Percentiles rank a stretch among this genome's conserved stretches.
phyloP scores from a whole-genome alignment of 2,113 vertebrate species.

The Corythaeola cristata region DNA sequence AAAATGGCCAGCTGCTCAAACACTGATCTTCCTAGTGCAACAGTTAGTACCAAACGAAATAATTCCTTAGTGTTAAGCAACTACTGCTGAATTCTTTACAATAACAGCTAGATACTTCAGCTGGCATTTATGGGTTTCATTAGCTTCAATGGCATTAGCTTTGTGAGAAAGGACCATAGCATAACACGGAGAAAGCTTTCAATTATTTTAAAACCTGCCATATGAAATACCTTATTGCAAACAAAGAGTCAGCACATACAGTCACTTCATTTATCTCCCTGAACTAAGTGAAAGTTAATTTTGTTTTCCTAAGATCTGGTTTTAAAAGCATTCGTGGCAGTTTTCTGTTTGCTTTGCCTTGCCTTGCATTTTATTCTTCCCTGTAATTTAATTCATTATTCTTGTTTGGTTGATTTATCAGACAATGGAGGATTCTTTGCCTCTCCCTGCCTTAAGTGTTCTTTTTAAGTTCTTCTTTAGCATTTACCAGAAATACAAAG shows the following conservation, averaged over 20 bases:
- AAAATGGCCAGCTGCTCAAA: conserved; percentile 23
- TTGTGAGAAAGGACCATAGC: not conserved
- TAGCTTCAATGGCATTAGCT: not conserved
- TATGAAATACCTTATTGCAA: conserved; percentile 21
- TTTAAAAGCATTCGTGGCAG: conserved; percentile 25
- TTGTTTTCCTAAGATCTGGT: conserved; percentile 46
- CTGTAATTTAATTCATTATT: conserved; percentile 44
- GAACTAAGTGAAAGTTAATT: conserved; percentile 49
- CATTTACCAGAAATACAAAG: conserved; percentile 44
- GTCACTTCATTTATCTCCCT: not conserved
- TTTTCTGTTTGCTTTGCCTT: conserved; percentile 48
- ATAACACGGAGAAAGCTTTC: not conserved
- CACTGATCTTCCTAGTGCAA: not conserved
- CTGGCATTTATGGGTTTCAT: not conserved
- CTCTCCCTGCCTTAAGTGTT: conserved; percentile 16
- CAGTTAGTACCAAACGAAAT: not conserved
- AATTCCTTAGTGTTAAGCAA: not conserved
- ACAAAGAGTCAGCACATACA: not conserved
- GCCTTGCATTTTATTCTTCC: conserved; percentile 46
- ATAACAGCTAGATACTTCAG: not conserved
- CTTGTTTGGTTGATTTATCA: conserved; percentile 38
- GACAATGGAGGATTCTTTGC: conserved; percentile 44
- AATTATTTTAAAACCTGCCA: conserved; percentile 14
- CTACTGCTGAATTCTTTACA: not conserved
- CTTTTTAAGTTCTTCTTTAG: not conserved